These are phyloP conservation scores for Zeuzera pyrina DNA, from an alignment of 2,888 invertebrate genomes.

Conservation along the genomic window DNA sequence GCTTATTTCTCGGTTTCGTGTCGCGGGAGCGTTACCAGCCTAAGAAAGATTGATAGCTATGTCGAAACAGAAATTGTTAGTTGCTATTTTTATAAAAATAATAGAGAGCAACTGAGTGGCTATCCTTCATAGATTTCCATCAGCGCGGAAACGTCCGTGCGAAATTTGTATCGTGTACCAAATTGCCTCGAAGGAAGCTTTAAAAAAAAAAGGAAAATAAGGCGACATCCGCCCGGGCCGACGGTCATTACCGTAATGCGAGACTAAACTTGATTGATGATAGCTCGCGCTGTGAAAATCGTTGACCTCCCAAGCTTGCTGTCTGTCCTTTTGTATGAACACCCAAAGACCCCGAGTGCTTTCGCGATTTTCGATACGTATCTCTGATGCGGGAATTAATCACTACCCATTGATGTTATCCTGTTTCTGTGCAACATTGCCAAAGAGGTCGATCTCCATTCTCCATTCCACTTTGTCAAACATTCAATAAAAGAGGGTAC, in stretches of 20 bases:
- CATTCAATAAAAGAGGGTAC: too few species aligned
- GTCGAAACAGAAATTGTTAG: conserved; percentile 33
- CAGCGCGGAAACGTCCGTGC: conserved; percentile 52
- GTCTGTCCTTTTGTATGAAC: conserved; percentile 8
- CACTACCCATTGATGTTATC: too few species aligned
- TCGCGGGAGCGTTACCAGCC: background rate
- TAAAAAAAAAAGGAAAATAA: conserved; percentile 59
- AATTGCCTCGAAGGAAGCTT: conserved; percentile 44
- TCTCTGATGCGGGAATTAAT: too few species aligned
- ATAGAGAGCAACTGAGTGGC: conserved; percentile 28
- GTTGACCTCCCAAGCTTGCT: conserved; percentile 25
- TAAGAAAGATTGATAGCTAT: conserved; percentile 39
- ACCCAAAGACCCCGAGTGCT: too few species aligned
- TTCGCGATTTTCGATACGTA: too few species aligned
- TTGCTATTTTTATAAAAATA: conserved; percentile 17
- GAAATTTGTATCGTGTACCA: conserved; percentile 54
- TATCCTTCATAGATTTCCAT: conserved; percentile 66
- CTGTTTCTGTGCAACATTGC: too few species aligned
- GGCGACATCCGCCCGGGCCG: conserved; percentile 66
- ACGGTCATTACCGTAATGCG: conserved; percentile 71
- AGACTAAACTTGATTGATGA: conserved; percentile 72
- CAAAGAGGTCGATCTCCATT: too few species aligned
- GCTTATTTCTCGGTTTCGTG: too few species aligned
- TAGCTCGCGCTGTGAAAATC: conserved; percentile 29
- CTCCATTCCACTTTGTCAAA: too few species aligned